Conservation (phyloP, 1,140 invertebrate genomes). For the Dryas iulia region DNA sequence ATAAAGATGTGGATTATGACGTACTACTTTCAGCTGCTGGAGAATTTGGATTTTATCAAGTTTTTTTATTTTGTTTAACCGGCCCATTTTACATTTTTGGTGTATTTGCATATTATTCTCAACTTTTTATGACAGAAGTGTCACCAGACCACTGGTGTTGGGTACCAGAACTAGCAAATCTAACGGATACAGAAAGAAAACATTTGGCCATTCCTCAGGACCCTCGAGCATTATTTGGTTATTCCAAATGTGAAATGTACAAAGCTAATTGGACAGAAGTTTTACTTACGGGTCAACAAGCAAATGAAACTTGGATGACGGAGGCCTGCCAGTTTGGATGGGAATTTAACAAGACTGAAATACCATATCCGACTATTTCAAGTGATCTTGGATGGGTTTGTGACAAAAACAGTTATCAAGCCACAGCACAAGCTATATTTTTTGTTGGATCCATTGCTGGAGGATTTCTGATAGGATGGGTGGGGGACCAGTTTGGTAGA, state of each 20-base stretch:
- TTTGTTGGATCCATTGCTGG: slow-evolving; percentile 86
- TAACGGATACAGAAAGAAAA: slow-evolving; percentile 60
- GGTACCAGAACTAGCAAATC: slow-evolving; percentile 76
- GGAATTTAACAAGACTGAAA: slow-evolving; percentile 80
- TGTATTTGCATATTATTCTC: slow-evolving; percentile 84
- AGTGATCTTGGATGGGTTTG: slow-evolving; percentile 84
- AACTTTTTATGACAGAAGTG: slow-evolving; percentile 84
- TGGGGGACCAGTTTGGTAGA: slow-evolving; percentile 85
- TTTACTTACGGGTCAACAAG: slow-evolving; percentile 34
- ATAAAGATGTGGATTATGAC: slow-evolving; percentile 81
- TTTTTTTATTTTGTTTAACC: slow-evolving; percentile 81
- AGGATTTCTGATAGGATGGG: slow-evolving; percentile 84
- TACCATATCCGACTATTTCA: slow-evolving; percentile 69
- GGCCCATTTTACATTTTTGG: slow-evolving; percentile 80
- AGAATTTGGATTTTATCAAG: slow-evolving; percentile 84
- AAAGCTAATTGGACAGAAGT: slow-evolving; percentile 61
- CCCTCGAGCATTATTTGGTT: slow-evolving; percentile 47
- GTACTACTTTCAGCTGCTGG: slow-evolving; percentile 82
- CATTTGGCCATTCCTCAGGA: slow-evolving; percentile 55
- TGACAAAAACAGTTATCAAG: slow-evolving; percentile 82
- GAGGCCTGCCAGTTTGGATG: slow-evolving; percentile 81
- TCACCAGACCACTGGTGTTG: slow-evolving; percentile 83
- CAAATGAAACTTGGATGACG: slow-evolving; percentile 48
- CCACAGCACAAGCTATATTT: slow-evolving; percentile 84
- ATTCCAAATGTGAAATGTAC: slow-evolving; percentile 56